Evolutionary conservation across 2,113 vertebrate species (phyloP).

Genomic region (Octodon degus): DNA sequence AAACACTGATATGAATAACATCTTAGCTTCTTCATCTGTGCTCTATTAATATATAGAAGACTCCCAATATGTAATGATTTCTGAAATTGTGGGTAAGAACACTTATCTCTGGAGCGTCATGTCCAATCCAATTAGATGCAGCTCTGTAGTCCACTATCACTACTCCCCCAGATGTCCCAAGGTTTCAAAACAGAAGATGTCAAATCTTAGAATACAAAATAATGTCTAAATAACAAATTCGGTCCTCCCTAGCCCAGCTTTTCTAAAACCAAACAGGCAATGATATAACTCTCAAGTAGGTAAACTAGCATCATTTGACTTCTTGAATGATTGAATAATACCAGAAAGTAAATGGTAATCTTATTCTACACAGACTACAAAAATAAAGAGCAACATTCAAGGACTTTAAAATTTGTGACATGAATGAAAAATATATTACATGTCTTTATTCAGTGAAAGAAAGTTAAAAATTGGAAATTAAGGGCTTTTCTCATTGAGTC

Average conservation of each 20-base stretch:
- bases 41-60: background rate
- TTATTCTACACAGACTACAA: background rate
- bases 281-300: background rate
- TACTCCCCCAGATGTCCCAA: background rate
- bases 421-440: constrained; percentile 40
- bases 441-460: background rate
- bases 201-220: background rate
- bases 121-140: background rate
- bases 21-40: background rate
- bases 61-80: background rate
- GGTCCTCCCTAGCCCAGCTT: background rate
- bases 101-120: background rate
- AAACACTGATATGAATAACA: background rate
- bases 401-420: constrained; percentile 15
- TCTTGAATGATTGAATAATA: background rate
- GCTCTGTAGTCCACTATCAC: background rate
- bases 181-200: background rate
- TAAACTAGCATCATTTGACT: background rate
- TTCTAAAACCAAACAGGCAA: constrained; percentile 28
- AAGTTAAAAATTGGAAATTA: constrained; percentile 45
- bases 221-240: background rate
- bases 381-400: background rate
- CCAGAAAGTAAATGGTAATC: background rate
- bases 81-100: constrained; percentile 37
- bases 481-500: background rate